phyloP scores from a whole-genome alignment of 2,113 vertebrate genomes.

The Bos taurus region DNA sequence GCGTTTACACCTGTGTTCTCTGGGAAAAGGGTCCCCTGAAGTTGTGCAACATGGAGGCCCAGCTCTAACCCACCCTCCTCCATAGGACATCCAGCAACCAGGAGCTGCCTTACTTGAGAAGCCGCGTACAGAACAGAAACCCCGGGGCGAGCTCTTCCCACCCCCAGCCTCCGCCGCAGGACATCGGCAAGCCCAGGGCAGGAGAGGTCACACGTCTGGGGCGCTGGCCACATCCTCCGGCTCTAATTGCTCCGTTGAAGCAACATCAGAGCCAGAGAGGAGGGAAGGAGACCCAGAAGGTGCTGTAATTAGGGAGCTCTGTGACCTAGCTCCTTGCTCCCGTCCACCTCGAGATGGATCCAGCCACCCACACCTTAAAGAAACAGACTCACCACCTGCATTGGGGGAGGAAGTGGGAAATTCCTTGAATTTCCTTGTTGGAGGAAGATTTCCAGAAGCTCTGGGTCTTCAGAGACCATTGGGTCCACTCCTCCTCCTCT shows the following conservation, averaged over 20 bases:
- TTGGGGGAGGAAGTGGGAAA: neutral
- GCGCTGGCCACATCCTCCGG: neutral
- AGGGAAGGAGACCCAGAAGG: neutral
- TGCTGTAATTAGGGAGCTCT: slow-evolving; percentile 14
- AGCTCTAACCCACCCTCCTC: neutral
- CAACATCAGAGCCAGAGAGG: slow-evolving; percentile 1
- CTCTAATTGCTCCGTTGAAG: slow-evolving; percentile 45
- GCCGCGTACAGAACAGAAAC: neutral
- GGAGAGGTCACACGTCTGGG: neutral
- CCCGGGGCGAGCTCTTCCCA: neutral
- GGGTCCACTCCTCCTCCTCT: neutral
- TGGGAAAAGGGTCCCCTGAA: neutral
- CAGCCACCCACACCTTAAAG: neutral
- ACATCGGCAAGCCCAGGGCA: neutral
- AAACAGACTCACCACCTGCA: neutral
- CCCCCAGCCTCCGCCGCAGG: neutral
- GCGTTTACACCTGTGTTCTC: neutral
- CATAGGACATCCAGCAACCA: neutral
- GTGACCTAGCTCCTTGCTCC: neutral
- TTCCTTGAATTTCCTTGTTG: neutral
- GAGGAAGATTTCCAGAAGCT: neutral
- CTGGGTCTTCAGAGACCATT: neutral
- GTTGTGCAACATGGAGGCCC: too few species aligned
- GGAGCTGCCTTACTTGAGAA: neutral
- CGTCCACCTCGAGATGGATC: neutral